Conservation (phyloP, 2,888 invertebrate genomes). For the Noctua janthina region DNA sequence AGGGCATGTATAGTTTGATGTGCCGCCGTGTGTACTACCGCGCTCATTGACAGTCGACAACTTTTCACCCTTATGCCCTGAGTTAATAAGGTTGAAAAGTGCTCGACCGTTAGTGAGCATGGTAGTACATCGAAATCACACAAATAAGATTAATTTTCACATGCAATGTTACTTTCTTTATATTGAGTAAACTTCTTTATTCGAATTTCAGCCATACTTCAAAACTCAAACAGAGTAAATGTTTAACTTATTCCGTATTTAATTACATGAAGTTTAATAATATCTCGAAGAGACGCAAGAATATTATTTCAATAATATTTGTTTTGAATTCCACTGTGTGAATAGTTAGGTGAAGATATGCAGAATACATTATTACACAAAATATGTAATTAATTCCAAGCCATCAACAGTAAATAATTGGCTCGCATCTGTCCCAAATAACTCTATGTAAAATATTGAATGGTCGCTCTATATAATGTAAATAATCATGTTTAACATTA, state of each 20-base stretch:
- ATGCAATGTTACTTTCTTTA: neutral
- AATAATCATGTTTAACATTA: constrained; percentile 68
- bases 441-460: constrained; percentile 47
- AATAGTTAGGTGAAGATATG: constrained; percentile 1
- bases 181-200: neutral
- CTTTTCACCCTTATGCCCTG: no score
- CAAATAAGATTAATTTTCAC: neutral
- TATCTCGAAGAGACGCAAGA: neutral
- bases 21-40: neutral
- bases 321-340: constrained; percentile 18
- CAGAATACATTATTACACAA: neutral
- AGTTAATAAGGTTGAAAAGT: no score
- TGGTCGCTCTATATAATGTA: constrained; percentile 55
- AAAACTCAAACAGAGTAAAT: neutral
- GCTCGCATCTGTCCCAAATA: neutral
- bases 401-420: neutral
- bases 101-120: no score
- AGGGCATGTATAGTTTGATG: no score
- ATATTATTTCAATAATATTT: constrained; percentile 9
- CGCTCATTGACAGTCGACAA: no score
- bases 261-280: neutral
- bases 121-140: neutral
- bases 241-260: neutral
- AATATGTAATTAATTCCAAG: neutral
- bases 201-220: neutral